phyloP scores from a whole-genome alignment of 2,797 vertebrate genomes.

The Phoebastria nigripes region DNA sequence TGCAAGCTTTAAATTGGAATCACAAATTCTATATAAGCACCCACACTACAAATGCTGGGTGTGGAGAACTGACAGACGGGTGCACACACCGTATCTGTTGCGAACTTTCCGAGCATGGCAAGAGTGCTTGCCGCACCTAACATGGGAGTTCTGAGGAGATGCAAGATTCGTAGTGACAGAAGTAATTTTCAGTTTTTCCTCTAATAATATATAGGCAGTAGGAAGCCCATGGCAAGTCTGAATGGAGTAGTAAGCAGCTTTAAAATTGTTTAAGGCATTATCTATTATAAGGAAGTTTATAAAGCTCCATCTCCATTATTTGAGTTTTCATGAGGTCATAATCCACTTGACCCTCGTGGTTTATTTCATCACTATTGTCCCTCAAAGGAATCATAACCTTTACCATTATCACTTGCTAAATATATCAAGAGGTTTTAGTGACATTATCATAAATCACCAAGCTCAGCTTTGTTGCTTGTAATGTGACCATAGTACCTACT shows the following conservation, averaged over 20 bases:
- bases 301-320: slow-evolving; percentile 59
- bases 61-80: background rate
- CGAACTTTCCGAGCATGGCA: background rate
- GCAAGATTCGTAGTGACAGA: background rate
- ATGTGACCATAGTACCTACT: background rate
- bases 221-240: slow-evolving; percentile 34
- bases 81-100: background rate
- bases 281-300: slow-evolving; percentile 60
- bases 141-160: background rate
- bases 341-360: slow-evolving; percentile 61
- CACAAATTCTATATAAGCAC: background rate
- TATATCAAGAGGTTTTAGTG: slow-evolving; percentile 55
- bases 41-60: background rate
- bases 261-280: slow-evolving; percentile 53
- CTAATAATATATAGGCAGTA: background rate
- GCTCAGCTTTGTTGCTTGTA: slow-evolving; percentile 12
- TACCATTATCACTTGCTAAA: slow-evolving; percentile 58
- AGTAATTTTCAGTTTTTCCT: slow-evolving; percentile 4
- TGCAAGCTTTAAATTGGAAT: background rate
- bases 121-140: background rate
- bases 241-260: slow-evolving; percentile 33
- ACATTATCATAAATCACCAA: slow-evolving; percentile 53
- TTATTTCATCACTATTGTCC: slow-evolving; percentile 62
- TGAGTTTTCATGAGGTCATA: slow-evolving; percentile 57
- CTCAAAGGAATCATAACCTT: slow-evolving; percentile 67